Evolutionary conservation across 2,113 vertebrate species (phyloP).

Genomic region (Platysteira castanea): DNA sequence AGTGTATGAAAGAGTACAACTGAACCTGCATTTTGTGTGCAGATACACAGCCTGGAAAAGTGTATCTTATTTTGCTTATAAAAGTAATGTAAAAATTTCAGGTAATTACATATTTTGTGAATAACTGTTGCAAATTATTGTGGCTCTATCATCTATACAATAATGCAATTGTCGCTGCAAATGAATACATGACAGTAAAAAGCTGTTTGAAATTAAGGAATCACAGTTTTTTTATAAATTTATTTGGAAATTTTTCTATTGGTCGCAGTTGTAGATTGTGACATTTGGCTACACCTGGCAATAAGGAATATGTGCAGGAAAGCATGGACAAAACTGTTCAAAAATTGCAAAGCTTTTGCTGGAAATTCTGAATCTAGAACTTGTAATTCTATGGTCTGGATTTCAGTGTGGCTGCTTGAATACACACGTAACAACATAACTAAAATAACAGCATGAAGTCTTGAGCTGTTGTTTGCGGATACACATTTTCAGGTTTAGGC

Average conservation of each 20-base stretch:
- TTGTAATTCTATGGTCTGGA: not conserved
- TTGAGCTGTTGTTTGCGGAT: not conserved
- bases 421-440: not conserved
- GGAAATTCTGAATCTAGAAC: not conserved
- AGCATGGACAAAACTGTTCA: not conserved
- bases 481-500: not conserved
- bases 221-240: not conserved
- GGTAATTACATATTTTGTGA: not conserved
- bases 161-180: not conserved
- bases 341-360: not conserved
- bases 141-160: not conserved
- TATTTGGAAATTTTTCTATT: not conserved
- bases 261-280: not conserved
- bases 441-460: not conserved
- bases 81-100: not conserved
- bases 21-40: not conserved
- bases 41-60: not conserved
- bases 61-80: not conserved
- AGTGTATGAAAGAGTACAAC: not conserved
- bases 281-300: not conserved
- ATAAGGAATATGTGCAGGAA: accelerated
- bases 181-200: not conserved
- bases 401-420: not conserved
- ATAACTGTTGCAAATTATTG: not conserved
- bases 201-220: not conserved